Percentiles rank a stretch among this genome's conserved stretches.
phyloP scores from a whole-genome alignment of 2,797 vertebrate genomes.

The Microcaecilia unicolor region DNA sequence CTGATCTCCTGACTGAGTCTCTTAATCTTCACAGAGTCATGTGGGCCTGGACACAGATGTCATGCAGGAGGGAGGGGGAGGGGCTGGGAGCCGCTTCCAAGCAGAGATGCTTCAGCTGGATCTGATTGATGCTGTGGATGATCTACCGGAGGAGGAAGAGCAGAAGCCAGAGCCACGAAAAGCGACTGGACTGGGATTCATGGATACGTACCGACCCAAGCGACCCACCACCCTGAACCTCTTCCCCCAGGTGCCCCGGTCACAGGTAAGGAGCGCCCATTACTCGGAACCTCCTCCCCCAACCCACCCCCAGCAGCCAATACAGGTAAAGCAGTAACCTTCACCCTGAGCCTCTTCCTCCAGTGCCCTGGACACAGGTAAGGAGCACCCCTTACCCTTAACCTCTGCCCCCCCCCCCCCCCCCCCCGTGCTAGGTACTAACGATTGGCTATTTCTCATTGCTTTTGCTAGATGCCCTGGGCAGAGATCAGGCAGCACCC shows the following conservation, averaged over 20 bases:
- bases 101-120: conserved; percentile 91
- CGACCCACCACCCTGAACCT: conserved; percentile 92
- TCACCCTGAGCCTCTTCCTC: background rate
- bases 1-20: conserved; percentile 20
- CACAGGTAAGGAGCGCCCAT: conserved; percentile 70
- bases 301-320: background rate
- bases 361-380: background rate
- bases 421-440: no score
- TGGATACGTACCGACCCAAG: conserved; percentile 84
- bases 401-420: background rate
- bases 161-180: conserved; percentile 29
- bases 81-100: conserved; percentile 75
- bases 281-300: background rate
- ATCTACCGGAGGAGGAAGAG: conserved; percentile 48
- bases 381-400: background rate
- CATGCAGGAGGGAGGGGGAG: conserved; percentile 60
- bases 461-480: no score
- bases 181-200: conserved; percentile 55
- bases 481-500: no score
- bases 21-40: conserved; percentile 60
- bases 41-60: conserved; percentile 66
- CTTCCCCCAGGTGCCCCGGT: conserved; percentile 86
- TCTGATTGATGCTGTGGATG: conserved; percentile 75
- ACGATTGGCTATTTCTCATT: no score
- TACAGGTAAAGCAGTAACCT: no score